These are phyloP conservation scores for Halcyon smyrnensis DNA, from an alignment of 2,797 vertebrate species.

Conservation along the genomic window DNA sequence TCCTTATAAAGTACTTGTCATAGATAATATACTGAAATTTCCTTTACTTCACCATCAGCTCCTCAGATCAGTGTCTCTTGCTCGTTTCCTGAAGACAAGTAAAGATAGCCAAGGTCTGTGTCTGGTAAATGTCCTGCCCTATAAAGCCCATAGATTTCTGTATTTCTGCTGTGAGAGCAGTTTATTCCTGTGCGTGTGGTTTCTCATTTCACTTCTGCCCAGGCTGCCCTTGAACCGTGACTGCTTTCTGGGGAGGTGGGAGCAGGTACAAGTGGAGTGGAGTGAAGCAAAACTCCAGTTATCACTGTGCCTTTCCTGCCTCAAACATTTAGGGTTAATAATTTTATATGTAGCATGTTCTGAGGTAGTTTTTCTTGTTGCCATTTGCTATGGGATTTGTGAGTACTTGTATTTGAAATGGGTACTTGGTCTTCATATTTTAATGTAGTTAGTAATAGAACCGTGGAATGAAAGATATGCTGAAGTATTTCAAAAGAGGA, in stretches of 20 bases:
- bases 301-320: not conserved
- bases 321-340: not conserved
- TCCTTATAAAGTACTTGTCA: not conserved
- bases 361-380: not conserved
- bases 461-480: constrained; percentile 16
- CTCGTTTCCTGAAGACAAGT: not conserved
- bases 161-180: not conserved
- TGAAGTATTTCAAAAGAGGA: constrained; percentile 47
- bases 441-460: constrained; percentile 24
- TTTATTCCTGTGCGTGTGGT: not conserved
- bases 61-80: not conserved
- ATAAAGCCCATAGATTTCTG: not conserved
- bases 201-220: not conserved
- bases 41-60: not conserved
- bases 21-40: not conserved
- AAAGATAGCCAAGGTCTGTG: not conserved
- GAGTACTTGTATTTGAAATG: not conserved
- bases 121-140: not conserved
- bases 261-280: not conserved
- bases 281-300: not conserved
- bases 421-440: constrained; percentile 7
- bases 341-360: not conserved
- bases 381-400: not conserved
- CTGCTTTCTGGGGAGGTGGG: not conserved
- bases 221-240: not conserved